Conservation (phyloP, 35 echinoderm and acorn worm species). For the Diadema setosum region DNA sequence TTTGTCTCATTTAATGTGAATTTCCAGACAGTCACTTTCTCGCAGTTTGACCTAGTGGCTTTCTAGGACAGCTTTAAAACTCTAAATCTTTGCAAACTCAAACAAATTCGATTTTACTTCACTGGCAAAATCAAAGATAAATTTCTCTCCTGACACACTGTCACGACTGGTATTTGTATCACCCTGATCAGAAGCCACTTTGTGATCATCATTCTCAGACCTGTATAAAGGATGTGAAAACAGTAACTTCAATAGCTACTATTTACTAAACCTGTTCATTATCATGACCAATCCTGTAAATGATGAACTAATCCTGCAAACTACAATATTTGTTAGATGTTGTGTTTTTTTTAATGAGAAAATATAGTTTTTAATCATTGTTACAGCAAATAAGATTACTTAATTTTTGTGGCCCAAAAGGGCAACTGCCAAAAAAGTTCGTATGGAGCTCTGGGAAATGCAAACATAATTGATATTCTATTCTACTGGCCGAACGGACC, state of each 20-base stretch:
- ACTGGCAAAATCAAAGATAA: too few relatives aligned
- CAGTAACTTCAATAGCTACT: conserved; percentile 23
- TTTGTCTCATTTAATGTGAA: too few relatives aligned
- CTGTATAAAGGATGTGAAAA: conserved; percentile 20
- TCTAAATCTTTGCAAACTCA: too few relatives aligned
- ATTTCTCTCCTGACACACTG: too few relatives aligned
- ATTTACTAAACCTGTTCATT: conserved; percentile 27
- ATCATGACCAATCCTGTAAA: conserved; percentile 26
- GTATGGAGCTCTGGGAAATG: conserved; percentile 10
- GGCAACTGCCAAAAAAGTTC: conserved; percentile 21
- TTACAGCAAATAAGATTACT: conserved; percentile 5
- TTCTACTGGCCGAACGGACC: conserved; percentile 20
- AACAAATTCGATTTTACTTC: too few relatives aligned
- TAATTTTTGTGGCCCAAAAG: conserved; percentile 26
- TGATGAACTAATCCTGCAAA: conserved; percentile 19
- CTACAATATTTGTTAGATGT: conserved; percentile 16
- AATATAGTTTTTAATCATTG: conserved; percentile 28
- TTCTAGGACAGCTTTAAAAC: too few relatives aligned
- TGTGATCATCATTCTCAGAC: conserved; percentile 18
- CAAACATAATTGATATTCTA: conserved; percentile 25
- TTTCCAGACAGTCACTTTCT: too few relatives aligned
- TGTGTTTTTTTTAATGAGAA: conserved; percentile 28
- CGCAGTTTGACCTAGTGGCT: too few relatives aligned
- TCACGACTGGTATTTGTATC: conserved; percentile 19
- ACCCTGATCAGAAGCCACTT: conserved; percentile 19